Evolutionary conservation across 1,140 invertebrate genomes (phyloP).

Genomic region (Augochlora pura): DNA sequence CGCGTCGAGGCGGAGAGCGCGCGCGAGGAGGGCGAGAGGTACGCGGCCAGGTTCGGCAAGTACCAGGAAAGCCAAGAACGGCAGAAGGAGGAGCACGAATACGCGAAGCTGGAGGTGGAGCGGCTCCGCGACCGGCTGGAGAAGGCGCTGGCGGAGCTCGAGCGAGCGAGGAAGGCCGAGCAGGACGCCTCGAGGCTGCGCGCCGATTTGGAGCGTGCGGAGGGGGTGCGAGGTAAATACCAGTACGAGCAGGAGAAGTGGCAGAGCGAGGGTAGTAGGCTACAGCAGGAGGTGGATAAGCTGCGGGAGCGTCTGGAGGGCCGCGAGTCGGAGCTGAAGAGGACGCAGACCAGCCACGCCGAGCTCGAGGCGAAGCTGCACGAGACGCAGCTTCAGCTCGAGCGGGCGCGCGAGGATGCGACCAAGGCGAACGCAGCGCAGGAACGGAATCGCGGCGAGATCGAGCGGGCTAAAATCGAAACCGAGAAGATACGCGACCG

Average conservation of each 20-base stretch:
- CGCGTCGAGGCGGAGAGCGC: constrained; percentile 86
- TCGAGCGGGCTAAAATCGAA: constrained; percentile 91
- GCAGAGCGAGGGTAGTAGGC: constrained; percentile 81
- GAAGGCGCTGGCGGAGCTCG: constrained; percentile 89
- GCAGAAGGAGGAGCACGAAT: constrained; percentile 89
- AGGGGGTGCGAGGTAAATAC: constrained; percentile 91
- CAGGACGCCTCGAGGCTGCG: constrained; percentile 85
- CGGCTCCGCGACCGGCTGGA: constrained; percentile 90
- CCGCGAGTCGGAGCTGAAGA: constrained; percentile 88
- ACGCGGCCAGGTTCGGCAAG: constrained; percentile 87
- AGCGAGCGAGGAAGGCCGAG: constrained; percentile 85
- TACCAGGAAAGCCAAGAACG: constrained; percentile 88
- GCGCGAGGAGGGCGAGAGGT: constrained; percentile 87
- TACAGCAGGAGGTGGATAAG: constrained; percentile 85
- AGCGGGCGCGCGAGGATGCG: constrained; percentile 89
- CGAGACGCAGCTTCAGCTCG: constrained; percentile 89
- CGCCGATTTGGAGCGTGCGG: constrained; percentile 87
- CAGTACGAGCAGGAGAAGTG: constrained; percentile 93
- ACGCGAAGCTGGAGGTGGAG: constrained; percentile 90
- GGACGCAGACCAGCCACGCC: constrained; percentile 83
- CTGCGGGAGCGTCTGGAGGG: constrained; percentile 87
- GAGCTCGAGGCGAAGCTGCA: constrained; percentile 89
- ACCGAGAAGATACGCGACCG: constrained; percentile 91
- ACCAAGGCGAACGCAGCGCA: constrained; percentile 85
- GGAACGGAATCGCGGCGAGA: constrained; percentile 88